Conservation (phyloP, 2,888 invertebrate genomes). For the Adelognathus sp. region DNA sequence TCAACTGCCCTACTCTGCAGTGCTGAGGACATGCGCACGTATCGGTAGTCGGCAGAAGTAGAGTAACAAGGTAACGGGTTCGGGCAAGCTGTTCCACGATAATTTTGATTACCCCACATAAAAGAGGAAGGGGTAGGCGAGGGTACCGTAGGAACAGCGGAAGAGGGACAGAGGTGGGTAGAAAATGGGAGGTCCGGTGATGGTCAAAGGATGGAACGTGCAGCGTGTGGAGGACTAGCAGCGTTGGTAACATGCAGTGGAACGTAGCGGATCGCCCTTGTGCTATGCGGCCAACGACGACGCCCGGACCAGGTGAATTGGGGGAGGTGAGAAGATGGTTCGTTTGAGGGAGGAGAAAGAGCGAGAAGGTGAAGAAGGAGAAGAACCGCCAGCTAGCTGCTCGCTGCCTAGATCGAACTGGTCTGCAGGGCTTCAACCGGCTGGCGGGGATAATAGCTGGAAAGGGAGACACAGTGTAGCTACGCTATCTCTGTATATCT, state of each 20-base stretch:
- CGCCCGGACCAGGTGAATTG: not conserved
- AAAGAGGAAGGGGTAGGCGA: constrained; percentile 50
- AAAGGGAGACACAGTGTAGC: constrained; percentile 11
- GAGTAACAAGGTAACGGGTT: constrained; percentile 37
- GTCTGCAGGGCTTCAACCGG: constrained; percentile 51
- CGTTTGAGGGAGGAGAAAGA: constrained; percentile 23
- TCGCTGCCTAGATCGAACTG: constrained; percentile 54
- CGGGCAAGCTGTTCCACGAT: constrained; percentile 61
- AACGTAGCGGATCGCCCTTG: not conserved
- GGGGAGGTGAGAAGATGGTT: not conserved
- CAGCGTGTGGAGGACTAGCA: not conserved
- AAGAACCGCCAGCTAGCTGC: constrained; percentile 7
- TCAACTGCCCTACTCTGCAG: not conserved
- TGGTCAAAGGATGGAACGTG: constrained; percentile 3
- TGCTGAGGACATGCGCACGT: not conserved
- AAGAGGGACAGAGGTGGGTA: not conserved
- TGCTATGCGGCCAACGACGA: constrained; percentile 7
- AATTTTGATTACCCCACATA: constrained; percentile 63
- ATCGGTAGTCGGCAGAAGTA: not conserved
- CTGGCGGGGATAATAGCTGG: no score
- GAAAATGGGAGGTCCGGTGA: not conserved
- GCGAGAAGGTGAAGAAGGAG: constrained; percentile 17
- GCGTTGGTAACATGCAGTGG: not conserved
- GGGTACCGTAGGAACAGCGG: constrained; percentile 1
- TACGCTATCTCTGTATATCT: constrained; percentile 19